Conservation (phyloP, 2,113 vertebrate genomes). For the Recurvirostra avosetta region DNA sequence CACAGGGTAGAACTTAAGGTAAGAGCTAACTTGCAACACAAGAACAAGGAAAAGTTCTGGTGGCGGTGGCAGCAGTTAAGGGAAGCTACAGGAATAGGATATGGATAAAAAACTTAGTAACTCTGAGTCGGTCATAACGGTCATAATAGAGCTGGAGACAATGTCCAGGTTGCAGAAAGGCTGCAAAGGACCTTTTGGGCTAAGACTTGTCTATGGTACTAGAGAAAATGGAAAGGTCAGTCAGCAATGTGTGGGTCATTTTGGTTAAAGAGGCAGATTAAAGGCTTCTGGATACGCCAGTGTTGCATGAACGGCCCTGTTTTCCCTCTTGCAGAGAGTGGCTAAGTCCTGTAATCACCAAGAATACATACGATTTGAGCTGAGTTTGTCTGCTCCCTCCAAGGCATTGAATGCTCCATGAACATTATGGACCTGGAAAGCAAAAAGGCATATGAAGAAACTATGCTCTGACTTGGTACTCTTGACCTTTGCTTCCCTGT, state of each 20-base stretch:
- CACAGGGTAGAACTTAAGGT: background rate
- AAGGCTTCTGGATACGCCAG: background rate
- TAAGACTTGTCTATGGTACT: background rate
- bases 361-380: conserved; percentile 89
- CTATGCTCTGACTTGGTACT: background rate
- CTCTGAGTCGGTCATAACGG: background rate
- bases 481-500: conserved; percentile 2
- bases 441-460: background rate
- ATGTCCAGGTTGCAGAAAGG: background rate
- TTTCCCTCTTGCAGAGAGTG: background rate
- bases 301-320: background rate
- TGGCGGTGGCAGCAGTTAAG: background rate
- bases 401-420: conserved; percentile 96
- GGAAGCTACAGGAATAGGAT: background rate
- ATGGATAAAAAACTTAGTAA: background rate
- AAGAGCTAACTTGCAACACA: background rate
- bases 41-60: background rate
- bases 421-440: conserved; percentile 86
- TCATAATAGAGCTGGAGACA: background rate
- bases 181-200: background rate
- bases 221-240: background rate
- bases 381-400: conserved; percentile 87
- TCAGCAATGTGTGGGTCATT: background rate
- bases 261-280: background rate
- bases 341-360: background rate